Base-by-base conservation (phyloP, 2,888 invertebrate genomes). In the Therioaphis trifolii region DNA sequence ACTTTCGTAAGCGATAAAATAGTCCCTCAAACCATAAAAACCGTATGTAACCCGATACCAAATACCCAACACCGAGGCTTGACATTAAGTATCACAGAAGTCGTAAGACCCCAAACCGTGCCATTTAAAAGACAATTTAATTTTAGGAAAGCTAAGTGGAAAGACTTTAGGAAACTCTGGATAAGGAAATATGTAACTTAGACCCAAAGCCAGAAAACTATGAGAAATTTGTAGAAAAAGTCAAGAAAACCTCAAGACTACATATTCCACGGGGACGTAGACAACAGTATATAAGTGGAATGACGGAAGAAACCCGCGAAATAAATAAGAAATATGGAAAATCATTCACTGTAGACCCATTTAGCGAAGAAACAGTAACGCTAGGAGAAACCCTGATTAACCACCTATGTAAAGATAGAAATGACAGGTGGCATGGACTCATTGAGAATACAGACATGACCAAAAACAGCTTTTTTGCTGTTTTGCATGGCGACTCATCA, bases 1-100 rank as follows among this genome's bases (percentile, higher is more conserved):
- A 82, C 61, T 5, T 82, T 82, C 61, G 74, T 29, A 27, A 43
- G 68, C 18, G 77, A 84, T 14, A 74, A 69, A 29, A 77, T 84
- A 24, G n/a, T 2, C 18, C 35, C 4, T 35, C 35, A 63, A 55
- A n/a, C 18, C 35, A 7, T 35, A 63, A 29, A 61, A 29, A 61
- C 12, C 3, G 15, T 61, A 14, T 27, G 61, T 14, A 27, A 61
- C 27, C 27, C 61, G 18, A 63, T 63, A 35, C 63, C 63, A 29
- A 63, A 63, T 9, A 63, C 63, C 18, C 63, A 63, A 63, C 35
- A 63, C 15, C 11, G 27, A 63, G 63, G 18, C 18, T 9, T 63
- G 15, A 63, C 18, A 63, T 35, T 35, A 63, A 18, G 18, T 18
- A 18, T 35, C 29, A 35, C 18, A 35, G 35, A 35, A 35, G 63